These are phyloP conservation scores for Hyaena hyaena DNA, from an alignment of 2,113 vertebrate species.

Conservation along the genomic window DNA sequence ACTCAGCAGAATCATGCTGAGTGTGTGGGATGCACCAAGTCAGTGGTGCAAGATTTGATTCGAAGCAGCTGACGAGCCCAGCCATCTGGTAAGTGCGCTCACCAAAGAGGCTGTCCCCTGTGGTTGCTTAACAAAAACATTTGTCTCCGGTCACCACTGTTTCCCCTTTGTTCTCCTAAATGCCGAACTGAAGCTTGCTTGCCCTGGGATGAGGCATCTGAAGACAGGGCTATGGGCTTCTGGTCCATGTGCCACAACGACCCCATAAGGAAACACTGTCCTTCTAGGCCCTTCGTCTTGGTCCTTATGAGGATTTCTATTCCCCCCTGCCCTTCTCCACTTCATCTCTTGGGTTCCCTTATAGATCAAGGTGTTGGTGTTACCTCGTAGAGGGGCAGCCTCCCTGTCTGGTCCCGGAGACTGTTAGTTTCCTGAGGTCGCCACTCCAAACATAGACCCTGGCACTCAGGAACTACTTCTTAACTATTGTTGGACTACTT, in stretches of 20 bases:
- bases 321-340: not conserved
- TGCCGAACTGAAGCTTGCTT: constrained; percentile 47
- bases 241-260: not conserved
- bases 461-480: not conserved
- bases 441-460: not conserved
- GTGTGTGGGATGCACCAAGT: constrained; percentile 80
- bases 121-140: constrained; percentile 81
- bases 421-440: not conserved
- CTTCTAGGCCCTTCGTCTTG: not conserved
- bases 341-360: not conserved
- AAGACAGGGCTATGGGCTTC: not conserved
- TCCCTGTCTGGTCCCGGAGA: not conserved
- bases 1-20: constrained; percentile 83
- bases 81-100: constrained; percentile 79
- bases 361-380: not conserved
- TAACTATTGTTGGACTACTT: not conserved
- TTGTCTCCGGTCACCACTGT: constrained; percentile 74
- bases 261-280: not conserved
- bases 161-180: constrained; percentile 73
- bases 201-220: not conserved
- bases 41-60: constrained; percentile 82
- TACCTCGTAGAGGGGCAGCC: too few species aligned
- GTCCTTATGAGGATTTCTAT: not conserved
- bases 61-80: constrained; percentile 79
- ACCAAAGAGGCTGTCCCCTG: constrained; percentile 81